Evolutionary conservation across 2,888 invertebrate species (phyloP), one percentile per base, ranked within the genome.

Genomic region (Zygaena filipendulae): DNA sequence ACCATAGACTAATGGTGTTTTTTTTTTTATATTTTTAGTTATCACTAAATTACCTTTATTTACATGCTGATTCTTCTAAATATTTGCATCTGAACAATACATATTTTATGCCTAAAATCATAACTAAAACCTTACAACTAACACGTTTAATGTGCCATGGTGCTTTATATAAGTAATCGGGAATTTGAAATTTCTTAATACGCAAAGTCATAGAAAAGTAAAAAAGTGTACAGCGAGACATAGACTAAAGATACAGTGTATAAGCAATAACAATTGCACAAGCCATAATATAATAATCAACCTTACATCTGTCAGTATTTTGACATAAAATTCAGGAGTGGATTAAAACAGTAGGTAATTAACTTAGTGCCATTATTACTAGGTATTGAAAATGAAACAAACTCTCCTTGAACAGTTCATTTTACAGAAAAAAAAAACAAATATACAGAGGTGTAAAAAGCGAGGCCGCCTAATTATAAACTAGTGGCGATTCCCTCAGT

Each of bases 1-100:
- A 61, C 67, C 63, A 55, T 51, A 52, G 31, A n/a, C 31, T 42
- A 40, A 52, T 49, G 62, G 61, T 57, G 60, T 42, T 42, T 49
- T 42, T 33, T 49, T 48, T 56, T 57, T 52, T 29, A 43, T 34
- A 32, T 27, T 42, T 49, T 46, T 50, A 47, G 47, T 63, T 55
- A 59, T 55, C 44, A 55, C 58, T 64, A 63, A 57, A 50, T 59
- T 60, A 60, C 45, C 49, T 52, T 67, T 75, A 75, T 74, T 71
- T 75, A 77, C 77, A 75, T 60, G 64, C 57, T 61, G 67, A 66
- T 70, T 66, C 75, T 71, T 71, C 75, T 72, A 72, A 75, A 79
- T 77, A 75, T 75, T 68, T 72, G 74, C 77, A 74, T 77, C 77
- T 75, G 77, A 79, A 79, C 72, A 77, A 74, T 74, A 77, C 71